Evolutionary conservation across 2,113 vertebrate genomes (phyloP), one percentile per base, ranked within the genome.

Genomic region (Ovis canadensis): DNA sequence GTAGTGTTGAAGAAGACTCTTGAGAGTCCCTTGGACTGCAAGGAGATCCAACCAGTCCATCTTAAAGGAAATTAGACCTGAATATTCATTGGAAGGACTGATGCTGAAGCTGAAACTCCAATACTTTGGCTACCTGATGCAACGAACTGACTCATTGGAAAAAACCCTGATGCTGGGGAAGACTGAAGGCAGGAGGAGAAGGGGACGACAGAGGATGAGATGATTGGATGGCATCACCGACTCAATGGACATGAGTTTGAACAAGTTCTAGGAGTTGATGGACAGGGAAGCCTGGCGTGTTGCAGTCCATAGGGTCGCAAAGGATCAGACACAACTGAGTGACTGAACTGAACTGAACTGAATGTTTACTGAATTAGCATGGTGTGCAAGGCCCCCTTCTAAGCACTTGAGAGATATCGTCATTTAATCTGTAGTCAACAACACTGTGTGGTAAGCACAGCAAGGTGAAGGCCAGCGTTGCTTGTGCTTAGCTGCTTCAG

Each of bases 401-500:
- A 7, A 77, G 54, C 36, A 25, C 71, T 52, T 14, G 7, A 9
- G 15, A 11, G 7, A 45, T 0, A 23, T 0, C 4, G 19, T 14
- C 40, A 11, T 5, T 27, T 64, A 1, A 25, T n/a, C 14, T 29
- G 21, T 14, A 27, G 13, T 80, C 59, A 80, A 43, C 90, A 48
- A 15, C 9, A 2, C 40, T 10, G 16, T 9, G 25, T 36, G 83
- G 81, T 17, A 14, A 67, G 40, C 67, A 50, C n/a, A 60, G 87
- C n/a, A 25, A 83, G 91, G 64, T 5, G 13, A 88, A 88, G 21
- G 21, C 12, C 4, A 29, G 67, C 19, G 1, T 25, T 40, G 10
- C 36, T 40, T 13, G 67, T 74, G 36, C 67, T 74, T 74, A 40
- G 3, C 11, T 23, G 5, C n/a, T 74, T 74, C 67, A 74, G 67